These are phyloP conservation scores for Hippocampus abdominalis DNA, from an alignment of 2,113 vertebrate species.

Conservation along the genomic window DNA sequence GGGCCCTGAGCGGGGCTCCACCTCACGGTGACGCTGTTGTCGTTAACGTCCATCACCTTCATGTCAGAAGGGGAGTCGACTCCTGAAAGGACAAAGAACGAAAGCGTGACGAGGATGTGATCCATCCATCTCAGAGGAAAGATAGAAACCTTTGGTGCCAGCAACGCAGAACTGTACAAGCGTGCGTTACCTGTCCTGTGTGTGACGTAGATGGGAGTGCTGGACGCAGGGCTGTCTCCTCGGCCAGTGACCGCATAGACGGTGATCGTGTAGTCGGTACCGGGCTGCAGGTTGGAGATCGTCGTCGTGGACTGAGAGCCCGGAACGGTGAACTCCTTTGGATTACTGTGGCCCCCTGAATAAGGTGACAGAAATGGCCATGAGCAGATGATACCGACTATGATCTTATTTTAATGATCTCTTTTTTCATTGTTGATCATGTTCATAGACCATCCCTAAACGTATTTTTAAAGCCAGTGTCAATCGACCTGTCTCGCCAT, in stretches of 20 bases:
- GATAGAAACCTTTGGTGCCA: background rate
- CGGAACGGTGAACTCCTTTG: constrained; percentile 88
- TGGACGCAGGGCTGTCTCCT: constrained; percentile 95
- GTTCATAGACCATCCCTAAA: too few species aligned
- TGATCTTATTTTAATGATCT: too few species aligned
- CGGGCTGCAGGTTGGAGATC: constrained; percentile 83
- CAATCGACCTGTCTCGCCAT: constrained; percentile 82
- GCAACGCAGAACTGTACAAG: too few species aligned
- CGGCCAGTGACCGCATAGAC: constrained; percentile 91
- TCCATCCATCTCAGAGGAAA: background rate
- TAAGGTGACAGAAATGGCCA: background rate
- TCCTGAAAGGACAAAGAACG: constrained; percentile 59
- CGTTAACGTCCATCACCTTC: constrained; percentile 85
- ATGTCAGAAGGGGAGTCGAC: constrained; percentile 88
- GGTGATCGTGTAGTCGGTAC: constrained; percentile 86
- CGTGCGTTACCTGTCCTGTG: constrained; percentile 82
- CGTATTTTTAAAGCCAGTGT: background rate
- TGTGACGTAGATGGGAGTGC: constrained; percentile 85
- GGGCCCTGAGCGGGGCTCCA: constrained; percentile 88
- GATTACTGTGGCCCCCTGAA: constrained; percentile 80
- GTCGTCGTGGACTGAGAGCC: constrained; percentile 83
- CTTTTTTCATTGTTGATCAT: too few species aligned
- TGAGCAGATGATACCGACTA: background rate
- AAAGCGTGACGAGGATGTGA: background rate
- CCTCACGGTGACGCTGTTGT: constrained; percentile 86